These are phyloP conservation scores for Montifringilla adamsi DNA, from an alignment of 2,113 vertebrate genomes.

Conservation along the genomic window DNA sequence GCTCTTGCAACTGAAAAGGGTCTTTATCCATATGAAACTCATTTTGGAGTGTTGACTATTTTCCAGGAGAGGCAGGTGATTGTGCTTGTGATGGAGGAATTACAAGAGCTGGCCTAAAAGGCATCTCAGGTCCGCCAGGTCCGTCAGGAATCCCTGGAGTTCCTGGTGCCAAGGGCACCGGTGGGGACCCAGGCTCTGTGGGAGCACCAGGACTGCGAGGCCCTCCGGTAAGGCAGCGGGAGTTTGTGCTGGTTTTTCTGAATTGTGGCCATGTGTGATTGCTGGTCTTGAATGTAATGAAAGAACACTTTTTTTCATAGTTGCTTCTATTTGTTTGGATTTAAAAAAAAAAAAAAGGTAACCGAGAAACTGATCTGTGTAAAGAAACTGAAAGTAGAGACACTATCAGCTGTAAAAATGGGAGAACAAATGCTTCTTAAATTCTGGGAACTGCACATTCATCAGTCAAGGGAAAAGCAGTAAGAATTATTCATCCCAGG, in stretches of 20 bases:
- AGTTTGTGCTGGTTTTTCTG: not conserved
- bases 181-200: constrained; percentile 79
- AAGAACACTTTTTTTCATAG: not conserved
- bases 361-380: not conserved
- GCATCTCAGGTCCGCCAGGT: constrained; percentile 75
- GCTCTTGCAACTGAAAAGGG: not conserved
- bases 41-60: not conserved
- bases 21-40: not conserved
- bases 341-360: not conserved
- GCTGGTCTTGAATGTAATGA: not conserved
- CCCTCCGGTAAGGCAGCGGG: constrained; percentile 64
- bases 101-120: constrained; percentile 64
- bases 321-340: not conserved
- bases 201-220: constrained; percentile 77
- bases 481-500: not conserved
- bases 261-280: not conserved
- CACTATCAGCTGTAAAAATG: not conserved
- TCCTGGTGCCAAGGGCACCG: constrained; percentile 75
- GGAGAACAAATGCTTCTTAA: not conserved
- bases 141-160: constrained; percentile 66
- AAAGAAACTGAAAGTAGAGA: not conserved
- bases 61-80: constrained; percentile 83
- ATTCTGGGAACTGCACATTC: not conserved
- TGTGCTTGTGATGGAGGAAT: constrained; percentile 82
- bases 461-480: not conserved